Base-by-base conservation (phyloP, 2,113 vertebrate species). In the Pomatorhinus ruficollis region DNA sequence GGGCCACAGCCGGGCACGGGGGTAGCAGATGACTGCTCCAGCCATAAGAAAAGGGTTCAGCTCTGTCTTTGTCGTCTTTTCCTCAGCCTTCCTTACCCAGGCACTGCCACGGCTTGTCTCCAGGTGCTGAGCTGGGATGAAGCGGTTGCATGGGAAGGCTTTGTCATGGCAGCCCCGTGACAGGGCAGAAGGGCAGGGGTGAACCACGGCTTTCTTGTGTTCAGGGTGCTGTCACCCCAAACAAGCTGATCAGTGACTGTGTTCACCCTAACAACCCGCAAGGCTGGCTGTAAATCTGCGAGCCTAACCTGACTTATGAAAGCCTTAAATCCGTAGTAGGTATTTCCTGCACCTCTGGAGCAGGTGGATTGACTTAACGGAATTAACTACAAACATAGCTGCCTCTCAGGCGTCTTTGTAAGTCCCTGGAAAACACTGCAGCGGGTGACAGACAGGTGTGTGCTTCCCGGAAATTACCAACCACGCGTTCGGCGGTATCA, bases 401-500 rank as follows among this genome's bases (percentile, higher is more conserved):
- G 21, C 42, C 13, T 19, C 74, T 53, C 31, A 28, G 30, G 27
- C 10, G 6, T 8, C 30, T 71, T n/a, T 8, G 0, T 5, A 19
- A 44, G 23, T 37, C 82, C 57, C 63, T 15, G 15, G 45, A 40
- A 77, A 56, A 35, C 15, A 17, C 22, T 1, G 44, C 2, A 1
- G 28, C 1, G 44, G 7, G 16, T 12, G 30, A 22, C 28, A 8
- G n/a, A 49, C 27, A 15, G 28, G 21, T 19, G 44, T 35, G 6
- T 0, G n/a, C 35, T 45, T 14, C 35, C 35, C 23, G 13, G 18
- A 12, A 37, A 17, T 5, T 0, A 15, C 15, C 24, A 24, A 2
- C 15, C 25, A 3, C 0, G 1, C 1, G 9, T 4, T 37, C 0
- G 3, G 11, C 11, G 9, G 18, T 20, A 72, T 8, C 20, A 4